A percentile compares a stretch with the other conserved stretches of the same genome.
phyloP scores from a whole-genome alignment of 2,888 invertebrate genomes.

The Drosophila infuscata region DNA sequence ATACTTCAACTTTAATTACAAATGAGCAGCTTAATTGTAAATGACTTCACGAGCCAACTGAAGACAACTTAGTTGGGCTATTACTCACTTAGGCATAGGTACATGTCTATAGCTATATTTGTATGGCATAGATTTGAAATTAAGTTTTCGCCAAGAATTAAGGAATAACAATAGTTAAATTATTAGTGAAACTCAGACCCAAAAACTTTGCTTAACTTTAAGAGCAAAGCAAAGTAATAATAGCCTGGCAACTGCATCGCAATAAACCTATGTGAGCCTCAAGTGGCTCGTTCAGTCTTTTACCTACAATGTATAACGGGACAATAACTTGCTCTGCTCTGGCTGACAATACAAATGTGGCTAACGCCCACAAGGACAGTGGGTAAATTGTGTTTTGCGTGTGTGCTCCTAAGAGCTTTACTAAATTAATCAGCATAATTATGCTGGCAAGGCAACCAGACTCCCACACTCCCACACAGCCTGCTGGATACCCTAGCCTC shows the following conservation, averaged over 20 bases:
- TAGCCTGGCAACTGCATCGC: constrained; percentile 22
- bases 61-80: not conserved
- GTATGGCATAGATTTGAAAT: not conserved
- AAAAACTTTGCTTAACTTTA: constrained; percentile 5
- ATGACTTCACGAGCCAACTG: not conserved
- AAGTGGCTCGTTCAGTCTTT: constrained; percentile 29
- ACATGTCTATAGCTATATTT: not conserved
- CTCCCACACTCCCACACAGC: not conserved
- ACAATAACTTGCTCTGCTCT: constrained; percentile 27
- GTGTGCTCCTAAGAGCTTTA: constrained; percentile 49
- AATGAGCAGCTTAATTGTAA: constrained; percentile 40
- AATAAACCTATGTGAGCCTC: constrained; percentile 29
- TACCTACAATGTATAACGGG: constrained; percentile 13
- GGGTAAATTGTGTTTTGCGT: constrained; percentile 32
- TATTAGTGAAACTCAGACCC: not conserved
- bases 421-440: constrained; percentile 74
- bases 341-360: constrained; percentile 54
- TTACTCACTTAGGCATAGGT: not conserved
- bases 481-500: constrained; percentile 7
- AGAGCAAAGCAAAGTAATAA: constrained; percentile 3
- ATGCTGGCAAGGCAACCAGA: constrained; percentile 61
- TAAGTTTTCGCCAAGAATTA: not conserved
- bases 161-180: not conserved
- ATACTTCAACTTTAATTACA: constrained; percentile 48
- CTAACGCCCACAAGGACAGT: constrained; percentile 29